Percentiles rank a stretch among this genome's conserved stretches.
Conservation (phyloP, 2,797 vertebrate species). For the Mormyrops attenuatus region DNA sequence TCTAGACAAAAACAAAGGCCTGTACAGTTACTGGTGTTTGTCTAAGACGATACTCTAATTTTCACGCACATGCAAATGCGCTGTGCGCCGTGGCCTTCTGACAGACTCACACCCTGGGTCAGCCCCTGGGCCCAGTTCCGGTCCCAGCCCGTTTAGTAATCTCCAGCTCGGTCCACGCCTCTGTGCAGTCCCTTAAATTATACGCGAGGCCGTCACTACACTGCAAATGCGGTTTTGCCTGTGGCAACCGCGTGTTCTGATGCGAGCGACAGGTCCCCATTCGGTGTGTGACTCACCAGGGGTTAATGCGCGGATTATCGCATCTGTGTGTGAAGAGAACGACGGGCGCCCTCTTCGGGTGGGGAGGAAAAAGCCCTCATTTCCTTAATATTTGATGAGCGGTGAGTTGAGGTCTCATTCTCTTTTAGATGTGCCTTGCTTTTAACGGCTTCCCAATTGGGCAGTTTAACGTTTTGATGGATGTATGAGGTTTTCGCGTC, state of each 20-base stretch:
- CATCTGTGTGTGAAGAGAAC: neutral
- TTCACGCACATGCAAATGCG: neutral
- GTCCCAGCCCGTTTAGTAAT: neutral
- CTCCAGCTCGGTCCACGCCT: neutral
- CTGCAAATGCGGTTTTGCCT: neutral
- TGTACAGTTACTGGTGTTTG: neutral
- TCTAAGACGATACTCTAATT: neutral
- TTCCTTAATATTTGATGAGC: conserved; percentile 11
- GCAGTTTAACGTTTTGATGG: neutral
- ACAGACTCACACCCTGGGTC: neutral
- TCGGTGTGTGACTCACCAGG: neutral
- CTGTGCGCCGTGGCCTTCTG: neutral
- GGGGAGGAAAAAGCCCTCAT: neutral
- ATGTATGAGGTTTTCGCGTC: neutral
- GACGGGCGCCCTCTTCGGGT: neutral
- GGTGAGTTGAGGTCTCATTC: neutral
- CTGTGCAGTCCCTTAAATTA: neutral
- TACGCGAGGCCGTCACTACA: neutral
- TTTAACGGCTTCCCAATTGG: neutral
- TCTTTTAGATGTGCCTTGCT: neutral
- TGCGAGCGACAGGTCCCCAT: neutral
- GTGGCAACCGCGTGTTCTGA: neutral
- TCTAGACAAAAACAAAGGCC: neutral
- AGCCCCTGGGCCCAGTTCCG: neutral
- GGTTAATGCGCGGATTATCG: neutral